Evolutionary conservation across 2,888 invertebrate species (phyloP), one percentile per base, ranked within the genome.

Genomic region (Rapana venosa): DNA sequence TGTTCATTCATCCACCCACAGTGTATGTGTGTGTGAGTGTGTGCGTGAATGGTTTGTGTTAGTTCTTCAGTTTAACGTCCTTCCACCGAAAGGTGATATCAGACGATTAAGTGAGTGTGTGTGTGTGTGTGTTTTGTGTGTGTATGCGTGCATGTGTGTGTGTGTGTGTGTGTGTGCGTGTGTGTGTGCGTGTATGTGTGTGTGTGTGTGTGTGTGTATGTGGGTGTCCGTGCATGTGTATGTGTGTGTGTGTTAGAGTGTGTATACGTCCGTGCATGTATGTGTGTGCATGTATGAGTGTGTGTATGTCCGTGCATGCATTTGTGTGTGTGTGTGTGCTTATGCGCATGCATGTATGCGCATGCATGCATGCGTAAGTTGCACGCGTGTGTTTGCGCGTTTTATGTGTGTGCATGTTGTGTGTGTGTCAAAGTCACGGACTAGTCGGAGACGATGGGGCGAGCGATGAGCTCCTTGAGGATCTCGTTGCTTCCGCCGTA

Each of bases 401-500:
- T 47, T 2, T 47, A 8, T 47, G 47, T 47, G 47, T 47, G 47
- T 47, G 47, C 8, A 47, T 47, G 47, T 47, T 47, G 47, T 47
- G 47, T 47, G 8, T 47, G 47, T 47, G 47, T 47, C 4, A 2
- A 8, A 47, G 47, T 47, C 47, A 2, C 0, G 83, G 30, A 88
- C 15, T 88, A 66, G 56, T 89, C 89, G 30, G 85, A 83, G 22
- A 95, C 90, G 89, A 96, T 95, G 32, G 92, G 91, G 74, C 96
- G 93, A 5, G 96, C 96, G 90, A 96, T 96, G 26, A 96, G 94
- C 92, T 96, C 96, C 91, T 96, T 96, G 96, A 96, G 96, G 90
- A 96, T 96, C 93, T 96, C 96, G 92, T 96, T 96, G 92, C 95
- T 95, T n/a, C 96, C 96, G 13, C 96, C 96, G 92, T 96, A 96